Evolutionary conservation across 1,140 invertebrate species (phyloP).

Genomic region (Lepidurus arcticus): DNA sequence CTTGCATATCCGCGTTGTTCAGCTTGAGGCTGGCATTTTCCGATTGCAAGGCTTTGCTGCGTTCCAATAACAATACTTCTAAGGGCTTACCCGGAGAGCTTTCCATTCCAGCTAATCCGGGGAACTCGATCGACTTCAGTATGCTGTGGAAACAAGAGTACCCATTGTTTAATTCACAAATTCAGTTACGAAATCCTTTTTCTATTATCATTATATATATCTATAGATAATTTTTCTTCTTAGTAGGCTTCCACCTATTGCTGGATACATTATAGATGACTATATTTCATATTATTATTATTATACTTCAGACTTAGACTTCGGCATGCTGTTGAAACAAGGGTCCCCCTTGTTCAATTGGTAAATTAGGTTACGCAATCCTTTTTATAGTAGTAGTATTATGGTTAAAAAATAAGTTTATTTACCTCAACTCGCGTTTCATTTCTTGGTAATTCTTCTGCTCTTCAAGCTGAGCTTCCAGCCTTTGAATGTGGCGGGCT

Average conservation of each 20-base stretch:
- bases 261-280: neutral
- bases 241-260: neutral
- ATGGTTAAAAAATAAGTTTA: conserved; percentile 24
- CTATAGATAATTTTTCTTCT: neutral
- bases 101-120: conserved; percentile 49
- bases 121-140: conserved; percentile 68
- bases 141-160: conserved; percentile 54
- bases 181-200: neutral
- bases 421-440: conserved; percentile 71
- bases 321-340: conserved; percentile 44
- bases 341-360: neutral
- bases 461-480: conserved; percentile 75
- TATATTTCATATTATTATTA: too few species aligned
- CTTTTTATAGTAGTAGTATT: neutral
- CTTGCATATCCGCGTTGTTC: conserved; percentile 43
- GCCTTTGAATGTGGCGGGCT: conserved; percentile 70
- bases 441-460: conserved; percentile 87
- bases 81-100: conserved; percentile 56
- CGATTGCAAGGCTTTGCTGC: conserved; percentile 62
- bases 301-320: conserved; percentile 39
- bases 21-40: conserved; percentile 50
- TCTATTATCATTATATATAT: neutral
- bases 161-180: neutral
- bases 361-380: too few species aligned
- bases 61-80: conserved; percentile 68